Evolutionary conservation across 2,113 vertebrate species (phyloP), one percentile per base, ranked within the genome.

Genomic region (Erinaceus europaeus): DNA sequence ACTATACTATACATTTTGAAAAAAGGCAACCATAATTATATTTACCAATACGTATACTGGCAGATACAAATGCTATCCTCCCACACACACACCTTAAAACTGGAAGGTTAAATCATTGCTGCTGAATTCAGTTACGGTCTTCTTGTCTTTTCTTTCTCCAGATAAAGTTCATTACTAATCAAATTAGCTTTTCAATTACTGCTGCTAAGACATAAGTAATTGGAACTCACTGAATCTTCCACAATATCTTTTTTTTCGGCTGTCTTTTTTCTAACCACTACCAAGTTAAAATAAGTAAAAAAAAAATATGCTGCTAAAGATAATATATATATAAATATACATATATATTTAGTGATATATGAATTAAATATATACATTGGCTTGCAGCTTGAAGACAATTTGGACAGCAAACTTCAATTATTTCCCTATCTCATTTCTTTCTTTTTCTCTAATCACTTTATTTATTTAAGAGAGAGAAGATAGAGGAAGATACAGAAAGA

Each of bases 131-230:
- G 71, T 79, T 91, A 91, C 21, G 11, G 29, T 87, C 90, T 94
- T 94, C 57, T 88, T 94, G 95, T 90, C 92, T 95, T 93, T 90
- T 88, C 91, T 92, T 76, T 93, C 44, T 95, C 86, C 23, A 94
- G 92, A 93, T 90, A 93, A 83, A 94, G 75, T 95, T 97, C 93
- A 95, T 96, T 96, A 94, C 52, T 95, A 94, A 90, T 95, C 77
- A 96, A 96, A 96, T 97, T 96, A 97, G 42, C 71, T 96, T 96
- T 95, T 90, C 95, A 96, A 86, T 96, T 95, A 94, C 80, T 89
- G 85, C 86, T 91, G 82, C 64, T 92, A 88, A 93, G 88, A 74
- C 73, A 64, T 82, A 96, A 95, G 94, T 95, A 96, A 91, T 68
- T 95, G 75, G 68, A 95, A 96, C 84, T 85, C 92, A 84, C 27